These are phyloP conservation scores for Hemicordylus capensis DNA, from an alignment of 2,113 vertebrate species.

Conservation along the genomic window DNA sequence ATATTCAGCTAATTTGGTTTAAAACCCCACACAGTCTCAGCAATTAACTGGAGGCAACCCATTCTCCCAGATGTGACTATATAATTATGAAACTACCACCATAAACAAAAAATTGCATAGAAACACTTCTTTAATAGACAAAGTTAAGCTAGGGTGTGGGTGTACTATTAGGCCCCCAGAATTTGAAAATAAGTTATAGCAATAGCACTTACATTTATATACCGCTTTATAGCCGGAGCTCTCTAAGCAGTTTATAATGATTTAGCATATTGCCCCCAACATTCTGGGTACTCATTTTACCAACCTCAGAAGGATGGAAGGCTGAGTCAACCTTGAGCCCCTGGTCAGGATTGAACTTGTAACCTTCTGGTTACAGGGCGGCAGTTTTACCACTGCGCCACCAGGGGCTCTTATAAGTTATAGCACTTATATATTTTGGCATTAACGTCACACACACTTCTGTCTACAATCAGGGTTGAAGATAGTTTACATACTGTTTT, in stretches of 20 bases:
- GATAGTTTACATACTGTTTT: background rate
- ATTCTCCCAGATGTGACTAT: constrained; percentile 30
- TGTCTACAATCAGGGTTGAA: background rate
- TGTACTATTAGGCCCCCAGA: background rate
- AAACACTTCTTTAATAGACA: constrained; percentile 12
- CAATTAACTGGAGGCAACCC: constrained; percentile 37
- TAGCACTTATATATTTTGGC: background rate
- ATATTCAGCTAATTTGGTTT: constrained; percentile 29
- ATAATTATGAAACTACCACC: constrained; percentile 28
- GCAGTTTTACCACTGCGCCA: too few species aligned
- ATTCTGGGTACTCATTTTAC: too few species aligned
- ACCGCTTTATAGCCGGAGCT: too few species aligned
- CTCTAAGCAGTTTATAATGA: too few species aligned
- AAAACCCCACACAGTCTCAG: constrained; percentile 21
- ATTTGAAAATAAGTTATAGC: background rate
- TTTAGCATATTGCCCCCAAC: too few species aligned
- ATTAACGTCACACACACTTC: background rate
- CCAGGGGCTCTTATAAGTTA: too few species aligned
- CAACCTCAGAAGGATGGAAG: too few species aligned
- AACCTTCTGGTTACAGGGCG: too few species aligned
- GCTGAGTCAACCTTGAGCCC: too few species aligned
- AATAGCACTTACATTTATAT: too few species aligned
- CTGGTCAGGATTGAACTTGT: too few species aligned
- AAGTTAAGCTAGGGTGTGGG: background rate
- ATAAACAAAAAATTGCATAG: constrained; percentile 26